Evolutionary conservation across 1,140 invertebrate genomes (phyloP).

Genomic region (Rhopalosiphum maidis): DNA sequence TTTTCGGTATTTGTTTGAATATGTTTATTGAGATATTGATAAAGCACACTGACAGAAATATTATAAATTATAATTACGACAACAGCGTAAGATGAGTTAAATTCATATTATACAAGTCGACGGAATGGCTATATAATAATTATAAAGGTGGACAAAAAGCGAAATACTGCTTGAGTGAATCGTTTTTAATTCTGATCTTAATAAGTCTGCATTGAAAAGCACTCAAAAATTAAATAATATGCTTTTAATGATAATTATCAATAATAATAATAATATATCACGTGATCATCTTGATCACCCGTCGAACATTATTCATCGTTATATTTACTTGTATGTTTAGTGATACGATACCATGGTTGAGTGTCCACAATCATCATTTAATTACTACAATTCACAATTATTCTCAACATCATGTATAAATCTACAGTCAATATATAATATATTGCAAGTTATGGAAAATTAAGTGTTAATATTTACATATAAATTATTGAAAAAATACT

Average conservation of each 20-base stretch:
- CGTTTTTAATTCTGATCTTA: neutral
- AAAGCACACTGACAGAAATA: neutral
- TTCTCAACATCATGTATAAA: neutral
- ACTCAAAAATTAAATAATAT: neutral
- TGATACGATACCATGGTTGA: too few relatives aligned
- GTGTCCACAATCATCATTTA: too few relatives aligned
- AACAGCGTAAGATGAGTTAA: neutral
- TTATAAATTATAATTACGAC: neutral
- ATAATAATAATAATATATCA: neutral
- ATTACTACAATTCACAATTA: neutral
- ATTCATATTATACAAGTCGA: neutral
- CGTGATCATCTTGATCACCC: neutral
- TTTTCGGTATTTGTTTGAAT: too few relatives aligned
- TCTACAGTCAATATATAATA: neutral
- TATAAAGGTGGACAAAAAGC: too few relatives aligned
- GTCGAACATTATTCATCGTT: too few relatives aligned
- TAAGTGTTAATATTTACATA: too few relatives aligned
- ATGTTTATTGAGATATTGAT: too few relatives aligned
- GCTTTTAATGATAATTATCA: neutral
- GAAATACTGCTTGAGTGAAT: neutral
- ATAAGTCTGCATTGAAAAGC: neutral
- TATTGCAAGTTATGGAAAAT: too few relatives aligned
- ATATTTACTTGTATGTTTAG: neutral
- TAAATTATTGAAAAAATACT: too few relatives aligned
- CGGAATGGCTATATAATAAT: too few relatives aligned